Evolutionary conservation across 2,888 invertebrate species (phyloP), one percentile per base, ranked within the genome.

Genomic region (Cataglyphis altisquamis): DNA sequence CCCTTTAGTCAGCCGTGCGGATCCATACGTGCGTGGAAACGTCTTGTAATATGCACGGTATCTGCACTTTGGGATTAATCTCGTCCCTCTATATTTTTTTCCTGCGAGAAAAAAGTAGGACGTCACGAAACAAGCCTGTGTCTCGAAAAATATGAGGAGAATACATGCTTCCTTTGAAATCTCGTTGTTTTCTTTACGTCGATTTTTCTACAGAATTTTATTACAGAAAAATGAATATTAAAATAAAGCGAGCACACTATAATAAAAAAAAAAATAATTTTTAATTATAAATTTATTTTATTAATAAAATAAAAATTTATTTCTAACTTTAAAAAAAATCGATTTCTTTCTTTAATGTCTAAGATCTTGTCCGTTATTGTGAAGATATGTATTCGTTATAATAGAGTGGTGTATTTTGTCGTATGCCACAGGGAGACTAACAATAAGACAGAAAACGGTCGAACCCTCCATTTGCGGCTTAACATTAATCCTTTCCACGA

Each of bases 401-500:
- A 62, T 41, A 25, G 68, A 29, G 18, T 21, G 52, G 18, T 45
- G 36, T 80, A 72, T 72, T 36, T n/a, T 39, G 21, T 70, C 64
- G 64, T 52, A 57, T 60, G n/a, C 73, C 72, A n/a, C 39, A 45
- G 78, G 41, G 55, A 62, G 55, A 52, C 68, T 45, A 75, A 80
- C 57, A 70, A 60, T 80, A 70, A 80, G 86, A 84, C 73, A 75
- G 84, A 82, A 87, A 83, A 82, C 68, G 67, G 64, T 72, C 82
- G 80, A 83, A 83, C 83, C 86, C 88, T 86, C 90, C 83, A 84
- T 90, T 90, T 82, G 85, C 86, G 83, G 85, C 84, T 85, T 73
- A 83, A 86, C 88, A 90, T 92, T 92, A 90, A 93, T 91, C 91
- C 92, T 88, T 85, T 88, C 86, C 88, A 88, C 89, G 91, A 87